Evolutionary conservation across 2,888 invertebrate species (phyloP).

Genomic region (Cataglyphis cursor): DNA sequence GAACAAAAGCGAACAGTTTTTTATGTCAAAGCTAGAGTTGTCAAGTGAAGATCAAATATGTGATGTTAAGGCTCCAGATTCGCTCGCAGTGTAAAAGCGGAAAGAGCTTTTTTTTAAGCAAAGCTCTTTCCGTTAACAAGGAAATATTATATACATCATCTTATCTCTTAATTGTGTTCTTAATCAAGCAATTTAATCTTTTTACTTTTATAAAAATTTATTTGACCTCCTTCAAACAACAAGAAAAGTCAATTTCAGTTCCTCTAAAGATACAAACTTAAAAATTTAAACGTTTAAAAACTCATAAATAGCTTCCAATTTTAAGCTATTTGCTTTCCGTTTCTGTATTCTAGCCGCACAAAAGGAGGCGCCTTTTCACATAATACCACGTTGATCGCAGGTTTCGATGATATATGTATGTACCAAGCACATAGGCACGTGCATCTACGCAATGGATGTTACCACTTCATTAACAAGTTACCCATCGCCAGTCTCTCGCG

Average conservation of each 20-base stretch:
- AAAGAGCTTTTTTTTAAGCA: not conserved
- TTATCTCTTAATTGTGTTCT: not conserved
- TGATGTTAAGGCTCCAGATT: not conserved
- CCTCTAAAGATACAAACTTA: not conserved
- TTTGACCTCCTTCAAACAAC: not conserved
- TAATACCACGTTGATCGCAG: not conserved
- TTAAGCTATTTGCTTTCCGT: not conserved
- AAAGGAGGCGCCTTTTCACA: not conserved
- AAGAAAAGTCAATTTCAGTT: not conserved
- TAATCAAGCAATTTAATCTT: not conserved
- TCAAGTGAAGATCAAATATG: not conserved
- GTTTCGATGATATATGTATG: not conserved
- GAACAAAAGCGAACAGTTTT: not conserved
- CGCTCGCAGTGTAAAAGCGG: not conserved
- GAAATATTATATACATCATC: not conserved
- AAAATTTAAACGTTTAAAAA: not conserved
- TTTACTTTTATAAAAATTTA: not conserved
- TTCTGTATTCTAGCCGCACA: not conserved
- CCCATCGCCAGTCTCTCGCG: constrained; percentile 22
- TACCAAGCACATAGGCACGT: not conserved
- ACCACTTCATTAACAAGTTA: constrained; percentile 38
- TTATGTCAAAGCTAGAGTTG: not conserved
- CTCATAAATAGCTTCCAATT: not conserved
- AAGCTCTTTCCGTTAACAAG: not conserved
- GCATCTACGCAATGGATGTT: constrained; percentile 28